Evolutionary conservation across 2,113 vertebrate genomes (phyloP).

Genomic region (Cephalopholis sonnerati): DNA sequence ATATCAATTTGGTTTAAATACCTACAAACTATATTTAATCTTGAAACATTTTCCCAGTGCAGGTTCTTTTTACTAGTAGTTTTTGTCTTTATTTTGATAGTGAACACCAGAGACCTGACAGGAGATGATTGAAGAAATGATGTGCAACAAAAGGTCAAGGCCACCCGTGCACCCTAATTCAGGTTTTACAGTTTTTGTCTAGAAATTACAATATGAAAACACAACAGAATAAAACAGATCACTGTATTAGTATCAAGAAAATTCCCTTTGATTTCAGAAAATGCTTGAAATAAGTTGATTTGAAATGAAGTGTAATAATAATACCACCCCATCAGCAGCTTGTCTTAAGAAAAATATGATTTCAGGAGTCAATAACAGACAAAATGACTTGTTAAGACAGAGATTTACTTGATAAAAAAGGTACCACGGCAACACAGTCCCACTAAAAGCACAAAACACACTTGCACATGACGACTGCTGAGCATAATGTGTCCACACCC

Average conservation of each 20-base stretch:
- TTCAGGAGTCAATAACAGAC: constrained; percentile 31
- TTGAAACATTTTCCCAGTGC: not conserved
- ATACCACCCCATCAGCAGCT: constrained; percentile 10
- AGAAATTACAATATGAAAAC: not conserved
- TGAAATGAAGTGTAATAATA: constrained; percentile 4
- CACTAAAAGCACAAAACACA: constrained; percentile 46
- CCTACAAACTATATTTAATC: not conserved
- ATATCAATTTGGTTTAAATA: too few species aligned
- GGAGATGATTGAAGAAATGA: not conserved
- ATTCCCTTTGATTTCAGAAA: not conserved
- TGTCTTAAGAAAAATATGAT: constrained; percentile 21
- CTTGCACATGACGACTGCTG: constrained; percentile 21
- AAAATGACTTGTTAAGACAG: constrained; percentile 47
- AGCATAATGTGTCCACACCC: constrained; percentile 38
- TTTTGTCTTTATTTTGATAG: not conserved
- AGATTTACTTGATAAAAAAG: constrained; percentile 30
- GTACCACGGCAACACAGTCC: not conserved
- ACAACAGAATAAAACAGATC: too few species aligned
- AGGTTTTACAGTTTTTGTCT: not conserved
- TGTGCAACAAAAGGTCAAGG: not conserved
- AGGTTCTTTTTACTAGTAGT: not conserved
- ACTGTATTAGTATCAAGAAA: constrained; percentile 2
- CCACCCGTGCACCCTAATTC: not conserved
- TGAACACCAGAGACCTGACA: not conserved
- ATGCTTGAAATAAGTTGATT: constrained; percentile 11